Base-by-base conservation (phyloP, 1,140 invertebrate species). In the Hyles euphorbiae region DNA sequence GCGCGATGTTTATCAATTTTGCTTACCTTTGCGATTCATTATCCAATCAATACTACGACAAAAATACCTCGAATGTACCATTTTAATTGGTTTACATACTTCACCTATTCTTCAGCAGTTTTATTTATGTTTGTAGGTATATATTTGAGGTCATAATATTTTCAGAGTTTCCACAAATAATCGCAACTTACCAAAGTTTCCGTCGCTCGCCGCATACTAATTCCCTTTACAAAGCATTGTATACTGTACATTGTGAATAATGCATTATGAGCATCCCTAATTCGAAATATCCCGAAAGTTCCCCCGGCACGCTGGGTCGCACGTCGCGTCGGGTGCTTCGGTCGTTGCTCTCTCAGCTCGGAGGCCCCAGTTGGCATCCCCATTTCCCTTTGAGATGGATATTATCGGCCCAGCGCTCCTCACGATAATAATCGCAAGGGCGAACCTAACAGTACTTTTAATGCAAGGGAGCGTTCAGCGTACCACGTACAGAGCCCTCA, bases 401-500 rank as follows among this genome's bases (percentile, higher is more conserved):
- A 65, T 63, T 70, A 73, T 72, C 67, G 62, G 61, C 58, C 58
- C 58, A 53, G 51, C 55, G 61, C 55, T 59, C 52, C 43, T 48
- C 36, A 61, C 66, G 64, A 69, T 72, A 63, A 70, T 70, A 70
- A 70, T 70, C 65, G 68, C 68, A 63, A 70, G 65, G 68, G 65
- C 68, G 67, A 54, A 55, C 53, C 68, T 70, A 70, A 67, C 59
- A 65, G 61, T 67, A 58, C 47, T 51, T 60, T 64, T 67, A 67
- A 63, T 60, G 54, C 58, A 60, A 70, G 68, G 68, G 68, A 63
- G 53, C 65, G 48, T 59, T 53, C 50, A 8, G 32, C 8, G 34
- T 34, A 10, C 50, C 6, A 34, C 32, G 34, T 32, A n/a, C 34
- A 9, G 50, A n/a, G 46, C 53, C 53, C 57, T 55, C 56, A 64